Conservation (phyloP, 2,797 vertebrate species). For the Zenarchopterus dispar region DNA sequence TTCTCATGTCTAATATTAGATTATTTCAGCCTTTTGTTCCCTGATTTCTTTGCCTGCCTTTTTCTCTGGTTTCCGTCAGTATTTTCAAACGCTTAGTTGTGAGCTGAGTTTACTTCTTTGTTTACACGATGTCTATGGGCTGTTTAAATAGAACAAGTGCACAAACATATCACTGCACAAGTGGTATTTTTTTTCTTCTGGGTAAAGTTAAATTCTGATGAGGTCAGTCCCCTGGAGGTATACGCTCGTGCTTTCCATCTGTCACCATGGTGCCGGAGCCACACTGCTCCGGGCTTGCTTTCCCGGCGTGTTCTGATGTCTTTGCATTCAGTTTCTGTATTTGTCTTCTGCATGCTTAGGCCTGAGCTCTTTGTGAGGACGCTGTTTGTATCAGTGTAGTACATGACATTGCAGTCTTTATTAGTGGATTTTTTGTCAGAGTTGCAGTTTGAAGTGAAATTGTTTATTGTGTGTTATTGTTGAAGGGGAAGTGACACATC, state of each 20-base stretch:
- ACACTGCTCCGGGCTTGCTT: constrained; percentile 48
- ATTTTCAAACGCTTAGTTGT: background rate
- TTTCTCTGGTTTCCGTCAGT: background rate
- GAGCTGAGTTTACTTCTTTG: background rate
- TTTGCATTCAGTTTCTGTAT: constrained; percentile 25
- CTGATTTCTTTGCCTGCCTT: background rate
- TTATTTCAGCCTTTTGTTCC: no score
- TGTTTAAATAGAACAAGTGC: constrained; percentile 20
- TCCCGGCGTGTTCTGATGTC: constrained; percentile 43
- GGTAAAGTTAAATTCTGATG: constrained; percentile 62
- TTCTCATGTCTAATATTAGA: background rate
- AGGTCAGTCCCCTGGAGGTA: constrained; percentile 66
- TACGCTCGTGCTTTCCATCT: constrained; percentile 62
- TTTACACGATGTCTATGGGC: background rate
- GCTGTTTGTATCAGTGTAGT: constrained; percentile 21
- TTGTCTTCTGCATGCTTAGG: constrained; percentile 21
- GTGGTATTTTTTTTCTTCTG: constrained; percentile 44
- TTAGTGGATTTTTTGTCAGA: background rate
- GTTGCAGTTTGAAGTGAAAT: background rate
- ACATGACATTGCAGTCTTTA: constrained; percentile 9
- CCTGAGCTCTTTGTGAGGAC: constrained; percentile 19
- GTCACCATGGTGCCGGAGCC: constrained; percentile 52
- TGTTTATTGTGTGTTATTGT: background rate
- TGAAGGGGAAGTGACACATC: no score
- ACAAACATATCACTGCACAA: constrained; percentile 24